Percentiles rank a stretch among this genome's conserved stretches.
phyloP scores from a whole-genome alignment of 2,797 vertebrate genomes.

The Thaleichthys pacificus region DNA sequence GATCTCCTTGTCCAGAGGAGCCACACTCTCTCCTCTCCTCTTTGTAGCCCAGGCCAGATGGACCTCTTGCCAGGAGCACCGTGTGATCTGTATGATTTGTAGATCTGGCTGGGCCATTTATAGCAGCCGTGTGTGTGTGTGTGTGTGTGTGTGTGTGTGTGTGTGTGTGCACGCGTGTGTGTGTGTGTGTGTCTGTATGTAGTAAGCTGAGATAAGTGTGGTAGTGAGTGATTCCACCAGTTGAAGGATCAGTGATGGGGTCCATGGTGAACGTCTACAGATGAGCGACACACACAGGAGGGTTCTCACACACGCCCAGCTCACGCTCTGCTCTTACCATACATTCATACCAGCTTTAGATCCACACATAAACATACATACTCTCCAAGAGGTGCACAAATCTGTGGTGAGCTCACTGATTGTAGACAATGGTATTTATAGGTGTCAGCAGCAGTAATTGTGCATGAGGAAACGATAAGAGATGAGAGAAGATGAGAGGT shows the following conservation, averaged over 20 bases:
- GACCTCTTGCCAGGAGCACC: slow-evolving; percentile 22
- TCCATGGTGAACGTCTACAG: too few relatives aligned
- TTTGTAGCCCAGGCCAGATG: slow-evolving; percentile 38
- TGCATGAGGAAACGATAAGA: not conserved
- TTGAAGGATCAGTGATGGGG: slow-evolving; percentile 1
- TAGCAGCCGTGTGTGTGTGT: slow-evolving; percentile 15
- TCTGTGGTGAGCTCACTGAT: not conserved
- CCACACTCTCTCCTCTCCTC: not conserved
- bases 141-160: slow-evolving; percentile 1
- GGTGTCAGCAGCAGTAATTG: not conserved
- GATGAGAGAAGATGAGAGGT: not conserved
- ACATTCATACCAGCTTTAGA: not conserved
- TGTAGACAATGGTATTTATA: not conserved
- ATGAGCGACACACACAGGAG: not conserved
- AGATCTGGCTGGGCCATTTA: slow-evolving; percentile 23
- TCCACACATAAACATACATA: not conserved
- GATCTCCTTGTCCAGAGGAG: not conserved
- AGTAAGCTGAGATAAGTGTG: not conserved
- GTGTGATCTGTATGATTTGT: slow-evolving; percentile 22
- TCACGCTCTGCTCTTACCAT: not conserved
- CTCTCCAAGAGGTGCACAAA: not conserved
- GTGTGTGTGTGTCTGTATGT: not conserved
- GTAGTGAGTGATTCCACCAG: not conserved
- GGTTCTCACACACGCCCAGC: not conserved
- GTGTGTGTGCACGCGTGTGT: not conserved